Evolutionary conservation across 2,888 invertebrate species (phyloP), one percentile per base, ranked within the genome.

Genomic region (Rhamnusium bicolor): DNA sequence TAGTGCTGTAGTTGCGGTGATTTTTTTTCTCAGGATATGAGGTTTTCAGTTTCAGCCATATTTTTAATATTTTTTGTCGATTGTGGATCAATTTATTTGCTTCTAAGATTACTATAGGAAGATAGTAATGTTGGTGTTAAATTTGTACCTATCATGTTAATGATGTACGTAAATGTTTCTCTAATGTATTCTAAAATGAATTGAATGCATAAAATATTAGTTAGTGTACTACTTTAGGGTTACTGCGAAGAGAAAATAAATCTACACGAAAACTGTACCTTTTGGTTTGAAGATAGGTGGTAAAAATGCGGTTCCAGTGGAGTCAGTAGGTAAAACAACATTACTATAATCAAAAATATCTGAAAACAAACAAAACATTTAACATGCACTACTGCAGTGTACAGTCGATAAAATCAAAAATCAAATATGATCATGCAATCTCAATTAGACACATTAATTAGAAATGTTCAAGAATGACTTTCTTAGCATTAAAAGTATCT

Each of bases 311-410:
- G 91, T 91, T 87, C 94, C 94, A 85, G 92, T 90, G 83, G 93
- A 92, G 90, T 94, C 93, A 86, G 93, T 94, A 85, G 94, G 94
- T 89, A 93, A 92, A 88, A 92, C 91, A 89, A 93, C 91, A 88
- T 92, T 91, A 90, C 91, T 92, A 91, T 92, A 93, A 90, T 93
- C 92, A 90, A 91, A 90, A 87, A 93, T 91, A 90, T 93, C 93
- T 93, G 92, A 87, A 93, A 93, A 88, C 86, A 88, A 87, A 76
- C 58, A 87, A 84, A 86, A 82, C 78, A 72, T 79, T 80, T 77
- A 56, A 70, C 75, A 69, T 74, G 73, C 73, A 72, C 51, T 68
- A 78, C 79, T 68, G n/a, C 63, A 79, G 76, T 72, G 63, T 62
- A 71, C 76, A 71, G 29, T 60, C 12, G 24, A 14, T 14, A 10